A percentile compares a stretch with the other conserved stretches of the same genome.
phyloP scores from a whole-genome alignment of 2,797 vertebrate genomes.

The Champsocephalus gunnari region DNA sequence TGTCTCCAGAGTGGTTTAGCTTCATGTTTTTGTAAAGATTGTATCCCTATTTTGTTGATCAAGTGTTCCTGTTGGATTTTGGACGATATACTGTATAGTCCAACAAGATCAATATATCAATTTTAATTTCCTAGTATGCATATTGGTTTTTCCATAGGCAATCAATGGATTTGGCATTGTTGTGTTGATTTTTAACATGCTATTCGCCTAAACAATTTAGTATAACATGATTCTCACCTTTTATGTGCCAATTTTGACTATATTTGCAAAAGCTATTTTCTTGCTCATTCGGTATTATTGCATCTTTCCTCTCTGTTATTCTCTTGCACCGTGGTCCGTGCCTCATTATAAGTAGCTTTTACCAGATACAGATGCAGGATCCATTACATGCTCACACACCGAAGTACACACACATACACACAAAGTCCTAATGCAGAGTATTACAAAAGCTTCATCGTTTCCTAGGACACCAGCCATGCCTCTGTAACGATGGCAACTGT shows the following conservation, averaged over 20 bases:
- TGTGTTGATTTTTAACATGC: not conserved
- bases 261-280: not conserved
- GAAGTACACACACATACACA: conserved; percentile 22
- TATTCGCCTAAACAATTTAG: not conserved
- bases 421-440: conserved; percentile 49
- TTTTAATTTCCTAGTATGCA: not conserved
- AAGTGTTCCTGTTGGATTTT: not conserved
- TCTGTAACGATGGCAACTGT: conserved; percentile 75
- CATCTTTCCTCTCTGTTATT: conserved; percentile 16
- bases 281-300: not conserved
- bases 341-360: conserved; percentile 47
- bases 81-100: not conserved
- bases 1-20: not conserved
- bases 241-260: conserved; percentile 7
- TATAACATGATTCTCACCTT: not conserved
- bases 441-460: conserved; percentile 59
- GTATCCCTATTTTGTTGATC: not conserved
- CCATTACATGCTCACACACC: conserved; percentile 26
- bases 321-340: conserved; percentile 11
- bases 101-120: not conserved
- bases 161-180: too few species aligned
- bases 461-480: conserved; percentile 66
- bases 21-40: conserved; percentile 12
- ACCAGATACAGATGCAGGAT: conserved; percentile 39
- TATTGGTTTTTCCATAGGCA: not conserved